These are phyloP conservation scores for Xiphophorus hellerii DNA, from an alignment of 2,113 vertebrate genomes.

Conservation along the genomic window DNA sequence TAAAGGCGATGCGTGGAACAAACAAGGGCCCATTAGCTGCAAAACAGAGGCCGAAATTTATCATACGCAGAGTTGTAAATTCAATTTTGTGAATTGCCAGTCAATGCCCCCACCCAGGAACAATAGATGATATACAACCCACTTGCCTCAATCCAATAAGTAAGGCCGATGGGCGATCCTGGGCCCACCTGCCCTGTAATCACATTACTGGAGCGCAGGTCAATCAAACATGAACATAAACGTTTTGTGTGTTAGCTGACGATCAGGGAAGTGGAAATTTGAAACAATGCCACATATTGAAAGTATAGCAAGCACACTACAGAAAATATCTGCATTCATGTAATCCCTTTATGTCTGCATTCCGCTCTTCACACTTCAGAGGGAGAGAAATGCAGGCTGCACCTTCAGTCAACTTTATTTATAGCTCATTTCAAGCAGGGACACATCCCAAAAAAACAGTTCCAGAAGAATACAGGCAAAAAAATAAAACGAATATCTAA, in stretches of 20 bases:
- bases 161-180: conserved; percentile 71
- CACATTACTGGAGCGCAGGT: conserved; percentile 75
- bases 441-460: neutral
- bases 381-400: neutral
- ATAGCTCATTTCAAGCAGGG: neutral
- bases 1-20: conserved; percentile 41
- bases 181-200: conserved; percentile 82
- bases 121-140: conserved; percentile 85
- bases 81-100: conserved; percentile 82
- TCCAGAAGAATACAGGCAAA: neutral
- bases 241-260: conserved; percentile 61
- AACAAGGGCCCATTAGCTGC: conserved; percentile 74
- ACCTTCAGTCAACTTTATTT: neutral
- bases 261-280: conserved; percentile 27
- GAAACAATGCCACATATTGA: conserved; percentile 34
- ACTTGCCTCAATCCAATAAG: conserved; percentile 84
- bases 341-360: neutral
- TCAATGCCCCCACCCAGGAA: conserved; percentile 77
- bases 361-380: neutral
- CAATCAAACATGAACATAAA: conserved; percentile 75
- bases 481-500: neutral
- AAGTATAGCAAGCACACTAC: conserved; percentile 24
- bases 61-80: conserved; percentile 78
- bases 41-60: conserved; percentile 69
- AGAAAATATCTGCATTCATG: neutral